A percentile compares a stretch with the other conserved stretches of the same genome.
These are phyloP conservation scores for Ectobius pallidus DNA, from an alignment of 2,888 invertebrate genomes.

Conservation along the genomic window DNA sequence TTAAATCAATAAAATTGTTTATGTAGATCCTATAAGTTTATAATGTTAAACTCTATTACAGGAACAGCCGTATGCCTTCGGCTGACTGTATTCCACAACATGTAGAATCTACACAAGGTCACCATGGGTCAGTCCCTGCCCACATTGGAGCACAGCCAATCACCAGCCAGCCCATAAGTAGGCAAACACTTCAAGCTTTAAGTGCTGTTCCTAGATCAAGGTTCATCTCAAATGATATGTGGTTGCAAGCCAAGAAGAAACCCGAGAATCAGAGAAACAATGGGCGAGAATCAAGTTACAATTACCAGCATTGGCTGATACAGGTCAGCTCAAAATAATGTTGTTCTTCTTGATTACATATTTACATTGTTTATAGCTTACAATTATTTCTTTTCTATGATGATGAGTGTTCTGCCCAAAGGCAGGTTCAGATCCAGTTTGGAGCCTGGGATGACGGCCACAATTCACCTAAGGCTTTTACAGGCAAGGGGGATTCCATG, in stretches of 20 bases:
- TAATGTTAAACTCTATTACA: too few species aligned
- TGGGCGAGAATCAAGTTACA: conserved; percentile 59
- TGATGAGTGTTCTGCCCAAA: too few species aligned
- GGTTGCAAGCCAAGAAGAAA: conserved; percentile 71
- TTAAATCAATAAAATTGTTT: too few species aligned
- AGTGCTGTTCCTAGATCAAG: conserved; percentile 81
- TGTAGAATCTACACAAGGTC: conserved; percentile 50
- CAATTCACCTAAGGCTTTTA: too few species aligned
- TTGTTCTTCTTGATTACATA: too few species aligned
- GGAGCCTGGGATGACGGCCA: too few species aligned
- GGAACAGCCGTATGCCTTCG: conserved; percentile 65
- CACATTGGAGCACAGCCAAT: conserved; percentile 14
- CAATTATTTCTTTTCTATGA: too few species aligned
- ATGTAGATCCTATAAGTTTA: too few species aligned
- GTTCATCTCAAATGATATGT: conserved; percentile 71
- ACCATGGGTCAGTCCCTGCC: conserved; percentile 53
- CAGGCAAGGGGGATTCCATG: too few species aligned
- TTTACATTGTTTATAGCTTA: too few species aligned
- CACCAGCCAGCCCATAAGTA: conserved; percentile 68
- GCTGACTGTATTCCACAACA: conserved; percentile 65
- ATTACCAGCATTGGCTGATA: conserved; percentile 91
- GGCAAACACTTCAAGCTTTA: conserved; percentile 72
- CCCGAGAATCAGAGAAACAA: conserved; percentile 60
- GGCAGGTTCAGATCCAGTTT: too few species aligned
- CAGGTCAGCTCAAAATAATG: conserved; percentile 67